Base-by-base conservation (phyloP, 2,888 invertebrate genomes). In the Congeria kusceri region DNA sequence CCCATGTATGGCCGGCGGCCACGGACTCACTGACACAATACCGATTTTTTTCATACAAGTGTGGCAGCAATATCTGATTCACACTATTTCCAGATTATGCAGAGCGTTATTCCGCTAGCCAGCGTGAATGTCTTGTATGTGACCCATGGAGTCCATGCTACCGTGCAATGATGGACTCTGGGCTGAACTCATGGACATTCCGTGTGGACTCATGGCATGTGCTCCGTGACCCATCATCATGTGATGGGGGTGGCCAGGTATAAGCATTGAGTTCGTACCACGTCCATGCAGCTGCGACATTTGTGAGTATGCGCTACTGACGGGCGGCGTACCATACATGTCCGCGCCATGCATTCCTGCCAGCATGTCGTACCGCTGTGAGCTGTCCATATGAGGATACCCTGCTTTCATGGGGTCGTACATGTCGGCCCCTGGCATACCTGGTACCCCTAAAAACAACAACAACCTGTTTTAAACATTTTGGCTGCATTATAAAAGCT, bases 251-350 rank as follows among this genome's bases (percentile, higher is more conserved):
- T 94, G 94, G 56, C 94, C 94, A 2, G 94, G 94, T 65, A 94
- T 92, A 72, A 94, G 92, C 94, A 94, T 94, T 79, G 93, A 93
- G 89, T 94, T 94, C 63, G 94, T 93, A 53, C 93, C 94, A n/a
- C 94, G 94, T 63, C 93, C 91, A 61, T 93, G 92, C 77, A 94
- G 91, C 84, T 93, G 93, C 66, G 93, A 93, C 93, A 94, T 94
- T 87, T 94, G 93, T 44, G 93, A 89, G 88, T 94, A 94, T 70
- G 93, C 91, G 68, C 89, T 83, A 80, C 87, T 87, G 28, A 87
- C 88, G 11, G 92, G 91, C 13, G 92, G 90, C 57, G 90, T 88
- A n/a, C 92, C 92, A 72, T 92, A 92, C 91, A 92, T 92, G 77
- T 92, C 92, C 56, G 90, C 87, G 57, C 91, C 89, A 61, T 89